Percentiles rank a stretch among this genome's conserved stretches.
Conservation (phyloP, 2,888 invertebrate species). For the Sinodicranocentrus sp. region DNA sequence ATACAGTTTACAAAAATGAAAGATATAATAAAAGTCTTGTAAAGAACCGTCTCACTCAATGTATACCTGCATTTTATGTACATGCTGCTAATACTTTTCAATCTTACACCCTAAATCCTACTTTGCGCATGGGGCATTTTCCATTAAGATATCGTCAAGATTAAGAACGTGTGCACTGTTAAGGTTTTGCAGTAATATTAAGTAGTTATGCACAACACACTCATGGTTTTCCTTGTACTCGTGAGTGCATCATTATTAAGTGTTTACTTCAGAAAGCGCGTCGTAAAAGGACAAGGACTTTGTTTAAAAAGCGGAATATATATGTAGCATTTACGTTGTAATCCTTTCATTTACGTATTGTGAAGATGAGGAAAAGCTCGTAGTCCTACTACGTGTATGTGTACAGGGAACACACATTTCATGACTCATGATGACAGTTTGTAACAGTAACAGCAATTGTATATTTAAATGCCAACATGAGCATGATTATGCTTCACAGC, state of each 20-base stretch:
- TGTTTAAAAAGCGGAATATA: constrained; percentile 21
- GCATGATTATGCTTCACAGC: neutral
- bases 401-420: neutral
- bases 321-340: neutral
- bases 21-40: neutral
- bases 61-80: no score
- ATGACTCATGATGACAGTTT: constrained; percentile 38
- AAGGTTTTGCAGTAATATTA: no score
- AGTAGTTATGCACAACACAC: no score
- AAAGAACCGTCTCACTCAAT: neutral
- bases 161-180: neutral
- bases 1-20: neutral
- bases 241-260: neutral
- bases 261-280: constrained; percentile 12
- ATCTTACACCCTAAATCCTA: constrained; percentile 3
- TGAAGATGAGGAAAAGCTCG: neutral
- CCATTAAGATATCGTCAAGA: neutral
- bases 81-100: neutral
- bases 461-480: constrained; percentile 21
- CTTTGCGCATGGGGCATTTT: neutral
- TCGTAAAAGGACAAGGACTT: constrained; percentile 53
- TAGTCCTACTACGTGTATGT: neutral
- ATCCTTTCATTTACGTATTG: constrained; percentile 16
- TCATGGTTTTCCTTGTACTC: neutral
- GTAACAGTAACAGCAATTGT: neutral